phyloP scores from a whole-genome alignment of 2,888 invertebrate species.

The Protophormia terraenovae region DNA sequence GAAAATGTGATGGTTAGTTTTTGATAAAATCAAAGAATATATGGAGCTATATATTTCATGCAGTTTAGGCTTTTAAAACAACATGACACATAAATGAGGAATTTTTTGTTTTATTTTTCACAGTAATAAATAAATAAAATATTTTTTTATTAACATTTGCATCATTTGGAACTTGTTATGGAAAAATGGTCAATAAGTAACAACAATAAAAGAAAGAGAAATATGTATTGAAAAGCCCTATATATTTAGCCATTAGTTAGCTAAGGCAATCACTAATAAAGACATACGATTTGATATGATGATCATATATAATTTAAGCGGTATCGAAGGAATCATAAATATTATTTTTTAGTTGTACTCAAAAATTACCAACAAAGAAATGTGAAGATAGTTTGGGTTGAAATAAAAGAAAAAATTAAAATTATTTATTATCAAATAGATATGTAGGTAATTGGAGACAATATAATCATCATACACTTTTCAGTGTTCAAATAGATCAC shows the following conservation, averaged over 20 bases:
- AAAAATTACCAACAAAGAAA: slow-evolving; percentile 1
- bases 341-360: neutral
- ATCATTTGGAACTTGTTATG: slow-evolving; percentile 60
- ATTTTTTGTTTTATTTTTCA: slow-evolving; percentile 44
- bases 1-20: slow-evolving; percentile 11
- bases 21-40: neutral
- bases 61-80: neutral
- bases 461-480: no score
- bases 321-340: slow-evolving; percentile 51
- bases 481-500: no score
- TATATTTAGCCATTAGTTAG: neutral
- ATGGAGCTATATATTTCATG: neutral
- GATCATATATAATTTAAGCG: slow-evolving; percentile 48
- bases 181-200: slow-evolving; percentile 19
- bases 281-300: slow-evolving; percentile 64
- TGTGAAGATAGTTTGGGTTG: neutral
- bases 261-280: slow-evolving; percentile 65
- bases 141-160: slow-evolving; percentile 58
- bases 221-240: slow-evolving; percentile 8
- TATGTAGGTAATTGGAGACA: neutral
- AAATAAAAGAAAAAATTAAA: neutral
- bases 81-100: neutral
- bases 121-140: slow-evolving; percentile 60
- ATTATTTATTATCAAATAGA: neutral
- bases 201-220: neutral